Conservation (phyloP, 2,888 invertebrate species). For the Melitaea athalia region DNA sequence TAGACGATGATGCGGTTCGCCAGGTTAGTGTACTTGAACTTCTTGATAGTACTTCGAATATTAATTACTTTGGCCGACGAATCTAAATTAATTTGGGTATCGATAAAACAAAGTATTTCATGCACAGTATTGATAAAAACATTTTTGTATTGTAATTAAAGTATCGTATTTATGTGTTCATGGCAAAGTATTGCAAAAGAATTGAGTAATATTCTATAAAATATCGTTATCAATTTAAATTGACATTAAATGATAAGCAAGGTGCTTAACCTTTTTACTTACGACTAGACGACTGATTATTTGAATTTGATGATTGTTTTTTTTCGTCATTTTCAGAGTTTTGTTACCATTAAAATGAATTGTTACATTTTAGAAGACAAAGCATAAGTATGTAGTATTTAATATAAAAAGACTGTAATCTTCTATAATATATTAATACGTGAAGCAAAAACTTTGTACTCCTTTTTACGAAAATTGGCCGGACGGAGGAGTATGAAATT, state of each 20-base stretch:
- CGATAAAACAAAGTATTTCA: background rate
- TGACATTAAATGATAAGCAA: constrained; percentile 29
- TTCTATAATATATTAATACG: no score
- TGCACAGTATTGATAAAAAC: background rate
- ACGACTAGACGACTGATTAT: constrained; percentile 15
- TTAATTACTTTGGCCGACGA: background rate
- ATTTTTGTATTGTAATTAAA: no score
- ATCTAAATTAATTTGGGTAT: background rate
- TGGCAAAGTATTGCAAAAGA: background rate
- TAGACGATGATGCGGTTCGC: constrained; percentile 4
- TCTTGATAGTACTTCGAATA: constrained; percentile 4
- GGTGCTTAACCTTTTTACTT: constrained; percentile 33
- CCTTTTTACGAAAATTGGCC: no score
- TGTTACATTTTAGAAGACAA: no score
- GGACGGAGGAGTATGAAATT: no score
- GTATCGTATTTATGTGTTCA: background rate
- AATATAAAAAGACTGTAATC: no score
- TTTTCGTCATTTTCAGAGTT: background rate
- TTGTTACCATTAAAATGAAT: no score
- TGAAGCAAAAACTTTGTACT: no score
- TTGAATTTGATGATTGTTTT: constrained; percentile 18
- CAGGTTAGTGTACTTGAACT: constrained; percentile 4
- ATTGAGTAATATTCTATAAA: background rate
- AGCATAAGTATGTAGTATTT: no score
- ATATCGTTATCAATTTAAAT: constrained; percentile 24